Conservation (phyloP, 2,797 vertebrate species). For the Bucorvus abyssinicus region DNA sequence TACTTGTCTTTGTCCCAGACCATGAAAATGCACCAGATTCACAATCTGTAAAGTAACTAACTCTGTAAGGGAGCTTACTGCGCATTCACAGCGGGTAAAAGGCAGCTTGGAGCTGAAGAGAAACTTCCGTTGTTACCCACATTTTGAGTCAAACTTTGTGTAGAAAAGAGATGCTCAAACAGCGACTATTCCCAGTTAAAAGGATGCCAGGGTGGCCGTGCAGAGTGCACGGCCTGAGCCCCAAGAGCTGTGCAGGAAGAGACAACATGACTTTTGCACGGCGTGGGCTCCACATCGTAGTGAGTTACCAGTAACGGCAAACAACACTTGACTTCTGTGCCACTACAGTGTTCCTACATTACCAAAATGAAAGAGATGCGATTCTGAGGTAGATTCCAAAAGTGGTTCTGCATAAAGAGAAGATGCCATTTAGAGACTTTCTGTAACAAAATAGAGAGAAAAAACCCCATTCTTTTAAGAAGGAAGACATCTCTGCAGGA, state of each 20-base stretch:
- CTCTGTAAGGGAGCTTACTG: neutral
- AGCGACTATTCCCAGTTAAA: neutral
- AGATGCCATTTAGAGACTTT: neutral
- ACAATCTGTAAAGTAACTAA: neutral
- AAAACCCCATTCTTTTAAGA: neutral
- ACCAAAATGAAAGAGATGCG: neutral
- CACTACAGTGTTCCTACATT: neutral
- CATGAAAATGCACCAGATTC: neutral
- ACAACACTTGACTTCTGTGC: neutral
- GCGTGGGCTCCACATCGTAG: neutral
- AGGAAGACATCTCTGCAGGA: neutral
- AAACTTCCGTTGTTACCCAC: neutral
- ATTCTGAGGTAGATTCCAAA: neutral
- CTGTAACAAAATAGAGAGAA: neutral
- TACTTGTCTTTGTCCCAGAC: neutral
- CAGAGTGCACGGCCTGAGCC: neutral
- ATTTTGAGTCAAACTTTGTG: neutral
- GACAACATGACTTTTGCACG: fast-evolving
- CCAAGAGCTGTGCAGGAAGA: neutral
- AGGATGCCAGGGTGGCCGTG: neutral
- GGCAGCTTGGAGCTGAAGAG: neutral
- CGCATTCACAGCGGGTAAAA: neutral
- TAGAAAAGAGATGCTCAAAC: neutral
- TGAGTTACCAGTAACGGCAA: neutral
- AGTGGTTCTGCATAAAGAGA: neutral